Evolutionary conservation across 2,113 vertebrate genomes (phyloP).

Genomic region (Corythornis vintsioides): DNA sequence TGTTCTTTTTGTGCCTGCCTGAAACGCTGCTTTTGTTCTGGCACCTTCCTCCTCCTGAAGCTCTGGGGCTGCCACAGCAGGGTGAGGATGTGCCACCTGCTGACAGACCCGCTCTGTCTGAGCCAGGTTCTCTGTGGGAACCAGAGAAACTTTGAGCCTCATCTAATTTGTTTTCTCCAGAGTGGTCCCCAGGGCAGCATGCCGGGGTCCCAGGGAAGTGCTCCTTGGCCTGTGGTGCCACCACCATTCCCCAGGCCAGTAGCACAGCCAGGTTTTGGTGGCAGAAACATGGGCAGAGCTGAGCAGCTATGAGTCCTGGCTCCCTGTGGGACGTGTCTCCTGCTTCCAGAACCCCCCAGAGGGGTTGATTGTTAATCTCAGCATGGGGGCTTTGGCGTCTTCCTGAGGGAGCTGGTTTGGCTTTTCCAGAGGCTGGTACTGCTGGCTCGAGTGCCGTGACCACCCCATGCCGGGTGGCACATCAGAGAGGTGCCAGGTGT

Average conservation of each 20-base stretch:
- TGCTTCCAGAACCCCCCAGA: neutral
- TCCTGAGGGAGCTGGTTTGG: neutral
- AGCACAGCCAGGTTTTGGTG: neutral
- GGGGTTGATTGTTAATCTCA: no score
- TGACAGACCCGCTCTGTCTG: neutral
- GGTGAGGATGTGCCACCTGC: neutral
- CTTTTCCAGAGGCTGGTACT: neutral
- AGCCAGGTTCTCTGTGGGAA: neutral
- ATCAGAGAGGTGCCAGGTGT: no score
- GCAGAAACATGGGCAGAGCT: neutral
- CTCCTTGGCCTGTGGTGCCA: rapidly evolving
- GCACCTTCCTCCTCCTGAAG: neutral
- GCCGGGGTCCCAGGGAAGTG: neutral
- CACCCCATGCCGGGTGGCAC: no score
- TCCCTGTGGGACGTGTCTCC: neutral
- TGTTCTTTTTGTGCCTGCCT: neutral
- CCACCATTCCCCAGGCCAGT: rapidly evolving
- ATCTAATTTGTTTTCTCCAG: neutral
- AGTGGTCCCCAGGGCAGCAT: neutral
- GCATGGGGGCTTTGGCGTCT: no score
- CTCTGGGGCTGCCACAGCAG: neutral
- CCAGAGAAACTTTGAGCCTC: neutral
- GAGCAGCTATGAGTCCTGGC: neutral
- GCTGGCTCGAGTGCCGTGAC: neutral
- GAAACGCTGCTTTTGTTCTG: neutral